Evolutionary conservation across 2,797 vertebrate genomes (phyloP).

Genomic region (Xerus rutilus): DNA sequence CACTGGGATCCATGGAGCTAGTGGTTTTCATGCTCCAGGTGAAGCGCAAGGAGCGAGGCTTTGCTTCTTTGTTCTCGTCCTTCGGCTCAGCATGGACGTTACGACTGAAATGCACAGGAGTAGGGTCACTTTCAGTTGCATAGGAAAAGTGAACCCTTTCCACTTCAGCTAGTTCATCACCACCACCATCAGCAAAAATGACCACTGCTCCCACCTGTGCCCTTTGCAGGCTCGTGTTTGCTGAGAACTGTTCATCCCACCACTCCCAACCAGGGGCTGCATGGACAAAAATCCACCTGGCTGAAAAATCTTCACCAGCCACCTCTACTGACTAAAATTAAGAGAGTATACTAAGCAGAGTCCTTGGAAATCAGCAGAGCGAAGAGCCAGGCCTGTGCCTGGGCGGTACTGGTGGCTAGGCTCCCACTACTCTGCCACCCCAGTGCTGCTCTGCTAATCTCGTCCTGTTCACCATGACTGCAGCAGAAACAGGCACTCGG

Average conservation of each 20-base stretch:
- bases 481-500: not conserved
- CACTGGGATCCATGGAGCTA: slow-evolving; percentile 94
- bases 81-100: slow-evolving; percentile 96
- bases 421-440: not conserved
- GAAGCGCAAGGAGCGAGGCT: slow-evolving; percentile 94
- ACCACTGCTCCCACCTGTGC: rapidly evolving
- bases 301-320: not conserved
- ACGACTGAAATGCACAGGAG: slow-evolving; percentile 91
- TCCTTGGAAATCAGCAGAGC: not conserved
- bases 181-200: not conserved
- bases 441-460: not conserved
- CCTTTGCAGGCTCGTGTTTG: not conserved
- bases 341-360: not conserved
- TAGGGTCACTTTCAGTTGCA: slow-evolving; percentile 60
- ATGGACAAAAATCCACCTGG: not conserved
- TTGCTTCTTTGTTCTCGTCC: slow-evolving; percentile 95
- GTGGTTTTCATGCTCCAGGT: slow-evolving; percentile 97
- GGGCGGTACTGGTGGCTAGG: not conserved
- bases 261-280: not conserved
- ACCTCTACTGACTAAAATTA: not conserved
- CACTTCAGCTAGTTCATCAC: slow-evolving; percentile 26
- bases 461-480: not conserved
- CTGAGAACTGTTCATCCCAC: not conserved
- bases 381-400: not conserved
- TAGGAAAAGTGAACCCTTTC: not conserved